Percentiles rank a stretch among this genome's conserved stretches.
Evolutionary conservation across 2,797 vertebrate species (phyloP).

Genomic region (Siniperca scherzeri): DNA sequence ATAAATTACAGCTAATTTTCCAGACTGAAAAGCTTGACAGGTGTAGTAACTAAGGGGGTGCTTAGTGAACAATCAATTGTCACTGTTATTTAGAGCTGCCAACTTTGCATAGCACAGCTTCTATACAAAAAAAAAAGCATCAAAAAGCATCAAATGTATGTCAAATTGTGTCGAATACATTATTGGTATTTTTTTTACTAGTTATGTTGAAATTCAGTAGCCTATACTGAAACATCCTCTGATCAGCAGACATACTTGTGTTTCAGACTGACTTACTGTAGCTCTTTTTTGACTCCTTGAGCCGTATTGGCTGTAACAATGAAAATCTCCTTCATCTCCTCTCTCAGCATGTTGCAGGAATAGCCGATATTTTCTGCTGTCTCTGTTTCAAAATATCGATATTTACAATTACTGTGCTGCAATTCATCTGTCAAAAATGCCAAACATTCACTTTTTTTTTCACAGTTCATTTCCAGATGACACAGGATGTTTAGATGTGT

Average conservation of each 20-base stretch:
- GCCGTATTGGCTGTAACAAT: slow-evolving; percentile 84
- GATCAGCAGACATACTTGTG: background rate
- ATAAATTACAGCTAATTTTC: too few species aligned
- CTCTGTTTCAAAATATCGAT: slow-evolving; percentile 80
- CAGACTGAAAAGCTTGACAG: too few species aligned
- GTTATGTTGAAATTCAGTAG: background rate
- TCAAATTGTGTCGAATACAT: slow-evolving; percentile 5
- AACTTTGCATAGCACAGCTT: too few species aligned
- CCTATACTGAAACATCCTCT: background rate
- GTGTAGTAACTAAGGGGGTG: too few species aligned
- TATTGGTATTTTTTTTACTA: background rate
- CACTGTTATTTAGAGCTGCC: too few species aligned
- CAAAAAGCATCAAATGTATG: background rate
- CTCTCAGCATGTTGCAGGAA: slow-evolving; percentile 93
- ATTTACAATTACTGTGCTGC: background rate
- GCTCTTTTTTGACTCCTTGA: slow-evolving; percentile 86
- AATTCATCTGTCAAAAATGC: background rate
- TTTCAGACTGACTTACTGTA: slow-evolving; percentile 84
- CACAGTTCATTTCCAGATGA: background rate
- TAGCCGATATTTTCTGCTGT: slow-evolving; percentile 96
- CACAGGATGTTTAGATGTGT: background rate
- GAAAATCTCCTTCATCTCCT: slow-evolving; percentile 93
- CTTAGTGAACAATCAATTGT: too few species aligned
- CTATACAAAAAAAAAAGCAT: background rate
- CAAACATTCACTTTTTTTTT: background rate